A percentile compares a stretch with the other conserved stretches of the same genome.
Conservation (phyloP, 2,797 vertebrate genomes). For the Balearica regulorum region DNA sequence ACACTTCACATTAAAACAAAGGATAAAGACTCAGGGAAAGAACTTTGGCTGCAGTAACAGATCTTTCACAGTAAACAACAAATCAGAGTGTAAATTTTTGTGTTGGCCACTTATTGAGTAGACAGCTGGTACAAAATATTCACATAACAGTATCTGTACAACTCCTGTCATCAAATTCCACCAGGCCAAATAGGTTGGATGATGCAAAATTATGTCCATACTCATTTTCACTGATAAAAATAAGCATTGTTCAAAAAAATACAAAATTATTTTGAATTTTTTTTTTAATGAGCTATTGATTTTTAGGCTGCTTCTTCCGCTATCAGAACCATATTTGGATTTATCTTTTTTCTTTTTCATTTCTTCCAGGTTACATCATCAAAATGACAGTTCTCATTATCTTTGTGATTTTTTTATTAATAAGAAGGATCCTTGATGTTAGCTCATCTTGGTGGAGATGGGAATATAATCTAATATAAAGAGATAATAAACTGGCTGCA, state of each 20-base stretch:
- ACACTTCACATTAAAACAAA: neutral
- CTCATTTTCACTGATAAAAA: neutral
- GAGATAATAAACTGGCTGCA: neutral
- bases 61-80: neutral
- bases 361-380: neutral
- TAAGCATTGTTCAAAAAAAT: neutral
- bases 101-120: neutral
- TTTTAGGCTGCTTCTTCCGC: neutral
- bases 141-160: neutral
- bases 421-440: neutral
- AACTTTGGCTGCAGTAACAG: neutral
- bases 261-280: neutral
- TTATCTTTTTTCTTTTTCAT: neutral
- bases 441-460: neutral
- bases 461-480: neutral
- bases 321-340: neutral
- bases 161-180: neutral
- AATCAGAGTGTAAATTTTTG: neutral
- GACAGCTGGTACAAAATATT: neutral
- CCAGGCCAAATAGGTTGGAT: neutral
- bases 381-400: neutral
- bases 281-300: neutral
- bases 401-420: neutral
- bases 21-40: neutral
- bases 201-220: neutral